Base-by-base conservation (phyloP, 2,113 vertebrate species). In the Nesogale talazaci region DNA sequence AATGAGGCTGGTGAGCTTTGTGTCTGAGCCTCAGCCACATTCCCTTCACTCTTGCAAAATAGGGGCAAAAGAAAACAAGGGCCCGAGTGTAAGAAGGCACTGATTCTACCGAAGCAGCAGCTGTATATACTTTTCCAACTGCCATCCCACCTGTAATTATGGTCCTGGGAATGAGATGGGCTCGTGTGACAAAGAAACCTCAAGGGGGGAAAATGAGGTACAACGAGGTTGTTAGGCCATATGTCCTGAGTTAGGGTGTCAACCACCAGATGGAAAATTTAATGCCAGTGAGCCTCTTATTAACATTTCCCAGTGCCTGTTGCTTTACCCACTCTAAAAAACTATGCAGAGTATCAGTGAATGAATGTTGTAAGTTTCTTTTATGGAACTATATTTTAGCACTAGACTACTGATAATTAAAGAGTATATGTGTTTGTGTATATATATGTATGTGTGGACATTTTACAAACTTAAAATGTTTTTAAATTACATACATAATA, bases 21-120 rank as follows among this genome's bases (percentile, higher is more conserved):
- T 27, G 12, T 46, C 34, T 17, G 40, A 59, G 14, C 46, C 63
- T n/a, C 11, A 69, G 70, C 20, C 65, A 52, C 31, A 40, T 15
- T 27, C 17, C 42, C 38, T 17, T 29, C 34, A 20, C 2, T 27
- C 52, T 22, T 14, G 42, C 27, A 34, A n/a, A 70, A 69, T 11
- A 69, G 17, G 5, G 57, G 23, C 31, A 25, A 57, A 38, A 72
- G 29, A 63, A 92, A 85, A 52, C 0, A 69, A 78, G 52, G 29
- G 7, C 67, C 29, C 2, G 40, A 8, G 56, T 0, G 0, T 0
- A 1, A 20, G n/a, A 42, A 29, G 4, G 79, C 63, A 25, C 56
- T 7, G 15, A 22, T 1, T 2, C 25, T 15, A 1, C 10, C 15
- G 7, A 25, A 16, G 90, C 85, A 89, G n/a, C 19, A 78, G 74